These are phyloP conservation scores for Ptychobarbus kaznakovi DNA, from an alignment of 2,797 vertebrate species.

Conservation along the genomic window DNA sequence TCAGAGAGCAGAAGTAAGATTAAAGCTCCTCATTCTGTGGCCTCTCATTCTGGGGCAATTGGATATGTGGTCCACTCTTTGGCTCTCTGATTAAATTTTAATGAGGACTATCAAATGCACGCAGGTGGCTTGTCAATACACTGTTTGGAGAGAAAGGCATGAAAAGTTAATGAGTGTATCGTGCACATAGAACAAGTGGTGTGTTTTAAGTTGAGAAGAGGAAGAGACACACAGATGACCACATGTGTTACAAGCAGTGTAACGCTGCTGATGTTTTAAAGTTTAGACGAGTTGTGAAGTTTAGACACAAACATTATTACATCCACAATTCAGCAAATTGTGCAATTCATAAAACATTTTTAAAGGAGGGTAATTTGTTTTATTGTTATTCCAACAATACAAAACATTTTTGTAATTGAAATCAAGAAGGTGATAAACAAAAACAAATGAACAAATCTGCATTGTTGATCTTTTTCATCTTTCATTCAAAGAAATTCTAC, in stretches of 20 bases:
- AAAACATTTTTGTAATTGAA: background rate
- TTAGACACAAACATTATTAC: background rate
- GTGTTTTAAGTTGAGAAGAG: conserved; percentile 56
- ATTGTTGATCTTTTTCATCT: too few species aligned
- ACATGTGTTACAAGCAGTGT: conserved; percentile 54
- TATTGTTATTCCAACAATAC: background rate
- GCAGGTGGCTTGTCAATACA: conserved; percentile 82
- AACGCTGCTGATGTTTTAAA: background rate
- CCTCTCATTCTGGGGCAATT: conserved; percentile 82
- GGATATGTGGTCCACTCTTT: conserved; percentile 77
- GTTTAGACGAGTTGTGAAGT: background rate
- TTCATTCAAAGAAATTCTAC: too few species aligned
- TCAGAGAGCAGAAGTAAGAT: conserved; percentile 61
- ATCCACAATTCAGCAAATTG: background rate
- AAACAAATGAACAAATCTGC: background rate
- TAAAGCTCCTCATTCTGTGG: conserved; percentile 75
- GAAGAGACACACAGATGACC: conserved; percentile 53
- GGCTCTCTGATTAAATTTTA: conserved; percentile 85
- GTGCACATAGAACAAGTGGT: conserved; percentile 59
- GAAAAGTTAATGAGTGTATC: conserved; percentile 76
- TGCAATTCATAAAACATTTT: too few species aligned
- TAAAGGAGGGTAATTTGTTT: too few species aligned
- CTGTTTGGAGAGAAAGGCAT: conserved; percentile 77
- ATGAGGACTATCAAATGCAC: conserved; percentile 90
- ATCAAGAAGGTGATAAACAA: background rate